Conservation (phyloP, 1,140 invertebrate species). For the Drosophila takahashii region DNA sequence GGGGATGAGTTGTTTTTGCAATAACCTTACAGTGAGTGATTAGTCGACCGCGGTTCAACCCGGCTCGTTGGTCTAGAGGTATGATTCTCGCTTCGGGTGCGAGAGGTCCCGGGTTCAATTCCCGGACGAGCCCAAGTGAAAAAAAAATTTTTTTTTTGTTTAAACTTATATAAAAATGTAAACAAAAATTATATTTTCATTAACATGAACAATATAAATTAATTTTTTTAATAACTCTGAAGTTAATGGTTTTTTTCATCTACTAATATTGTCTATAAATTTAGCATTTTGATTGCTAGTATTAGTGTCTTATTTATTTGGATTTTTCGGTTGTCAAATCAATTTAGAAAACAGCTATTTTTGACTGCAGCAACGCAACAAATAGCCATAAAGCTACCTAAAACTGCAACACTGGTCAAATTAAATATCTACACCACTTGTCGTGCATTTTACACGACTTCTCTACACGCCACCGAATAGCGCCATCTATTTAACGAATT, state of each 20-base stretch:
- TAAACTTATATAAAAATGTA: background rate
- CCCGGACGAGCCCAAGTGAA: slow-evolving; percentile 89
- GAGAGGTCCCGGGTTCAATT: slow-evolving; percentile 94
- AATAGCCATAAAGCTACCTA: background rate
- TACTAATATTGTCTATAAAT: background rate
- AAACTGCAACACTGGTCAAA: background rate
- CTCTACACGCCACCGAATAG: background rate
- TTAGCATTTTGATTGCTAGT: background rate
- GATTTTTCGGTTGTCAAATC: background rate
- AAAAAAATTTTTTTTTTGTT: background rate
- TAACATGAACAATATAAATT: background rate
- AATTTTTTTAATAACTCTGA: background rate
- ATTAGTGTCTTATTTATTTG: background rate
- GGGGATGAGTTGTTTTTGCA: too few relatives aligned
- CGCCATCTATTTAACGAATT: too few relatives aligned
- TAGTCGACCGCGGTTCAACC: background rate
- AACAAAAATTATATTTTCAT: background rate
- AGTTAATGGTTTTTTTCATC: background rate
- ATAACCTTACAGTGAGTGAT: background rate
- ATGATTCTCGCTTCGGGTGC: slow-evolving; percentile 89
- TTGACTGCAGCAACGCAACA: background rate
- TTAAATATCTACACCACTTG: background rate
- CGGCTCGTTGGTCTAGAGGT: slow-evolving; percentile 81
- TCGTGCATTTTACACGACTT: background rate
- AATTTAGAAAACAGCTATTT: background rate